A percentile compares a stretch with the other conserved stretches of the same genome.
Conservation (phyloP, 2,797 vertebrate genomes). For the Amniataba percoides region DNA sequence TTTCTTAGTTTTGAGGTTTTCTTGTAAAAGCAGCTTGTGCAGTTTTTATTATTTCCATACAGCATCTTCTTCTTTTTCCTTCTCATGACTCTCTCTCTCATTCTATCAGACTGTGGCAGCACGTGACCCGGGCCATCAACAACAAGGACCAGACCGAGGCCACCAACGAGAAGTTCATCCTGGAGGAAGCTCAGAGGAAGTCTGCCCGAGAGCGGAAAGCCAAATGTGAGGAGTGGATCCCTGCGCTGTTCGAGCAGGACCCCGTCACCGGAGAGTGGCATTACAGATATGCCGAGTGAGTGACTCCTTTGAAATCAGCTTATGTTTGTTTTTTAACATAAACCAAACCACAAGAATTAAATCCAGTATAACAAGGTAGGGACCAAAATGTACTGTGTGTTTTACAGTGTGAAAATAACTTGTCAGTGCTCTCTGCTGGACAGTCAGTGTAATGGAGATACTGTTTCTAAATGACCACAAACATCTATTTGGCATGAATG, state of each 20-base stretch:
- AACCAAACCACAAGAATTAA: neutral
- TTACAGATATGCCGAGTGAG: conserved; percentile 97
- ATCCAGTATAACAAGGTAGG: neutral
- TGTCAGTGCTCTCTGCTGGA: neutral
- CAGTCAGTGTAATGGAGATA: too few species aligned
- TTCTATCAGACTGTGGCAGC: conserved; percentile 92
- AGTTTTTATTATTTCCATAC: neutral
- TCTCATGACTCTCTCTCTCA: conserved; percentile 8
- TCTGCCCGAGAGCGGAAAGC: conserved; percentile 93
- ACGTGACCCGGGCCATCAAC: conserved; percentile 97
- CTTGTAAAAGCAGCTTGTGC: neutral
- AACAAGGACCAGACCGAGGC: conserved; percentile 98
- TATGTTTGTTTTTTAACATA: neutral
- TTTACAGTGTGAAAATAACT: neutral
- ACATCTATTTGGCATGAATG: neutral
- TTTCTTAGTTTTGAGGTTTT: neutral
- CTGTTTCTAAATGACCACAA: neutral
- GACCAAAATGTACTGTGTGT: neutral
- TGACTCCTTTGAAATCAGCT: conserved; percentile 31
- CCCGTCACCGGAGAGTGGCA: conserved; percentile 94
- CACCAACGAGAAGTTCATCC: conserved; percentile 95
- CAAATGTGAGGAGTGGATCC: conserved; percentile 92
- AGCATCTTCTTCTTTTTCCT: neutral
- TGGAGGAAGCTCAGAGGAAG: conserved; percentile 96
- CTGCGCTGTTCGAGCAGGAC: conserved; percentile 95